Evolutionary conservation across 2,888 invertebrate species (phyloP).

Genomic region (Mesoligia furuncula): DNA sequence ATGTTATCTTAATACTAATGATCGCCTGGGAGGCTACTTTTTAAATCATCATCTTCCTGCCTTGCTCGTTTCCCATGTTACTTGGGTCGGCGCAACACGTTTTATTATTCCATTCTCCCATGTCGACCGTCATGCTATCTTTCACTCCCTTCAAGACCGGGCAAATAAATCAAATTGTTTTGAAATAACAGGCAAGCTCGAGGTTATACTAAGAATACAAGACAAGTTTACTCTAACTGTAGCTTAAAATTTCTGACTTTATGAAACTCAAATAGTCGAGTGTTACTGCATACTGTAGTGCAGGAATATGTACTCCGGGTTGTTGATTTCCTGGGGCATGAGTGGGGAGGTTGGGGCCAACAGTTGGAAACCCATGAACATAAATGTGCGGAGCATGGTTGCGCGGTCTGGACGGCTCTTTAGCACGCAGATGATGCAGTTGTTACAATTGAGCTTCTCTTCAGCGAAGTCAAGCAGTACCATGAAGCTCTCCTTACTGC

Average conservation of each 20-base stretch:
- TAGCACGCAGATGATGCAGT: constrained; percentile 93
- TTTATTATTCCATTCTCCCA: neutral
- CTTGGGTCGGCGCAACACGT: neutral
- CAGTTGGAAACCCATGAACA: constrained; percentile 98
- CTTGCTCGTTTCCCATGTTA: neutral
- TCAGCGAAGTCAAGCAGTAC: constrained; percentile 98
- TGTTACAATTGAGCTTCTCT: constrained; percentile 95
- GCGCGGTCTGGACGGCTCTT: constrained; percentile 96
- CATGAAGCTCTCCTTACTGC: constrained; percentile 98
- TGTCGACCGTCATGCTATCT: neutral
- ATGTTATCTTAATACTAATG: neutral
- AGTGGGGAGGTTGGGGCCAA: constrained; percentile 94
- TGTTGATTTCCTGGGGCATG: constrained; percentile 89
- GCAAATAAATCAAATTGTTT: neutral
- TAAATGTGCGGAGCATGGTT: constrained; percentile 97
- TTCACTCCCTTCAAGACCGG: neutral
- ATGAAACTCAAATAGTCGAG: constrained; percentile 47
- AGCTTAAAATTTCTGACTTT: constrained; percentile 46
- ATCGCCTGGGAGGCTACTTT: neutral
- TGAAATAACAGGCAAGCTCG: constrained; percentile 29
- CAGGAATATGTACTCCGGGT: constrained; percentile 90
- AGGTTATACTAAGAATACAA: constrained; percentile 35
- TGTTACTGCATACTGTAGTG: constrained; percentile 87
- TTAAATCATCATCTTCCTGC: neutral
- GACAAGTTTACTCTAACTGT: constrained; percentile 15